phyloP scores from a whole-genome alignment of 1,140 invertebrate species.

The Andrena cerasifolii region DNA sequence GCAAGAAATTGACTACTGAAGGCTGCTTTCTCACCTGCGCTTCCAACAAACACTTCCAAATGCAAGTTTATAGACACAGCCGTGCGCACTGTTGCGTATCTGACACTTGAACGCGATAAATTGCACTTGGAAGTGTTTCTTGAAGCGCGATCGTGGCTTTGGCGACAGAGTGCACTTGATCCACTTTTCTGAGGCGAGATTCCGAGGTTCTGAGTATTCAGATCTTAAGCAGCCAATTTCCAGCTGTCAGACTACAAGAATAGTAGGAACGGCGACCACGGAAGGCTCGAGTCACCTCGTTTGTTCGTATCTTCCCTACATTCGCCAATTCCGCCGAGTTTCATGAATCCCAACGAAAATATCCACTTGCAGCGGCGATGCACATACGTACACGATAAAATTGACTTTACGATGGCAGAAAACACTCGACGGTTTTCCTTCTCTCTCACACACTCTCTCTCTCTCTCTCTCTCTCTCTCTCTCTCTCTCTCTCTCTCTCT shows the following conservation, averaged over 20 bases:
- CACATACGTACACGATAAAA: conserved; percentile 51
- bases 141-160: conserved; percentile 2
- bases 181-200: too few species aligned
- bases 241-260: neutral
- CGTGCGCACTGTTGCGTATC: neutral
- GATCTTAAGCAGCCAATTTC: conserved; percentile 9
- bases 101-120: neutral
- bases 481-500: neutral
- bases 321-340: neutral
- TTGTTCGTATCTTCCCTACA: neutral
- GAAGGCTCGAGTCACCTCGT: neutral
- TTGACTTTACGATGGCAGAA: conserved; percentile 58
- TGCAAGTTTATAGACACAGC: too few species aligned
- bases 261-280: neutral
- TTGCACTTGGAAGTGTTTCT: neutral
- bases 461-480: neutral
- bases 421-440: conserved; percentile 18
- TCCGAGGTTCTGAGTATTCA: too few species aligned
- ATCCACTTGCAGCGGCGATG: conserved; percentile 3
- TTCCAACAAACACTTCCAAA: neutral
- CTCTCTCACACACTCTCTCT: neutral
- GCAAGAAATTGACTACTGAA: neutral
- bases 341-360: conserved; percentile 23
- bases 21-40: neutral
- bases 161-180: neutral